phyloP scores from a whole-genome alignment of 1,140 invertebrate species.

The Pseudomyrmex pallidus region DNA sequence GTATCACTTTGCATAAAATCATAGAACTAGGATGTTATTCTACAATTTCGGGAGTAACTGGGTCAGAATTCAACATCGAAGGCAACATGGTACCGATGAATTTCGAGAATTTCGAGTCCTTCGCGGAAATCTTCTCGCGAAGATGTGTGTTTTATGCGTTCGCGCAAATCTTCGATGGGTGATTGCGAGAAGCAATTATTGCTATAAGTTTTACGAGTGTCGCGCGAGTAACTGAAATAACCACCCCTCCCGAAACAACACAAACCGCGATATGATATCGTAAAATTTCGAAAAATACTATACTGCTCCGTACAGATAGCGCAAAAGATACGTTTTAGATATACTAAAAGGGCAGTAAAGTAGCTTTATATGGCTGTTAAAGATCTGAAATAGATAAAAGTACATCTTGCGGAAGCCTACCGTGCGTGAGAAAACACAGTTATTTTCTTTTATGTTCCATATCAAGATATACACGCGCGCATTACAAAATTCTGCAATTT shows the following conservation, averaged over 20 bases:
- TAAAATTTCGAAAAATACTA: slow-evolving; percentile 20
- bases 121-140: background rate
- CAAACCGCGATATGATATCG: background rate
- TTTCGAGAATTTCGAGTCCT: slow-evolving; percentile 29
- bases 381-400: slow-evolving; percentile 48
- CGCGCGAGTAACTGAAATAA: slow-evolving; percentile 8
- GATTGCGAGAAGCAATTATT: background rate
- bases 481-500: slow-evolving; percentile 35
- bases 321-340: slow-evolving; percentile 8
- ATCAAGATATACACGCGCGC: background rate
- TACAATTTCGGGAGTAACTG: slow-evolving; percentile 26
- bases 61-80: slow-evolving; percentile 36
- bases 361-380: slow-evolving; percentile 38
- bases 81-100: slow-evolving; percentile 10
- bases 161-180: background rate
- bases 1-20: slow-evolving; percentile 59
- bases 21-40: slow-evolving; percentile 45
- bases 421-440: background rate
- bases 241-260: too few relatives aligned
- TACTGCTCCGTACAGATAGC: background rate
- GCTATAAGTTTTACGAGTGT: background rate
- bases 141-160: background rate
- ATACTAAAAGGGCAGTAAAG: slow-evolving; percentile 36
- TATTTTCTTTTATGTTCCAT: slow-evolving; percentile 43
- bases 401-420: slow-evolving; percentile 8